Evolutionary conservation across 1,140 invertebrate species (phyloP).

Genomic region (Hormaphis cornu): DNA sequence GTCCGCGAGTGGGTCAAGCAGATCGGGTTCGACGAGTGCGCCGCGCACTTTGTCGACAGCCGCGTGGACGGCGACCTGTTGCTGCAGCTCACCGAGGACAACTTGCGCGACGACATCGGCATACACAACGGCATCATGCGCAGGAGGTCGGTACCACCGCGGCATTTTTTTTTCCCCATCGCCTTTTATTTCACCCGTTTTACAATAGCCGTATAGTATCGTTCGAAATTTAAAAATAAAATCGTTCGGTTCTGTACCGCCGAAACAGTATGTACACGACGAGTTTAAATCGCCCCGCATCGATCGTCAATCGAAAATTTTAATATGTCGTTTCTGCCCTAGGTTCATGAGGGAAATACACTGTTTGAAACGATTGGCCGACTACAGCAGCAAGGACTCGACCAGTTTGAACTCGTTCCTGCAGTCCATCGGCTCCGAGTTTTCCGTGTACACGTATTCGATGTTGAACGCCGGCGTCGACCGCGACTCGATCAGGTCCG

Average conservation of each 20-base stretch:
- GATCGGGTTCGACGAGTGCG: slow-evolving; percentile 83
- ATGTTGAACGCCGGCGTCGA: slow-evolving; percentile 94
- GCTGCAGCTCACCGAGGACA: slow-evolving; percentile 83
- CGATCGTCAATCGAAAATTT: no score
- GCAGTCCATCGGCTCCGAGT: slow-evolving; percentile 75
- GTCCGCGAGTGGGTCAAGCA: slow-evolving; percentile 96
- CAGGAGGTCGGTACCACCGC: slow-evolving; percentile 52
- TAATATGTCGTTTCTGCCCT: no score
- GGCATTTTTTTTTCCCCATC: background rate
- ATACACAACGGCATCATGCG: slow-evolving; percentile 87
- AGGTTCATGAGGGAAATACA: slow-evolving; percentile 90
- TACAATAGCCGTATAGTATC: no score
- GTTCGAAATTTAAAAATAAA: no score
- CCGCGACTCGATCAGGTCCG: slow-evolving; percentile 59
- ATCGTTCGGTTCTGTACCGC: no score
- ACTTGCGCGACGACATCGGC: slow-evolving; percentile 84
- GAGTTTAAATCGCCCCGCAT: no score
- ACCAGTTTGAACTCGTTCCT: slow-evolving; percentile 86
- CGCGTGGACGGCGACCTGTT: slow-evolving; percentile 96
- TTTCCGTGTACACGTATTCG: slow-evolving; percentile 92
- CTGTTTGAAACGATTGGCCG: slow-evolving; percentile 91
- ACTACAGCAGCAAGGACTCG: slow-evolving; percentile 90
- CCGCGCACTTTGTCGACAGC: slow-evolving; percentile 74
- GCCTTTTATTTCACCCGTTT: background rate
- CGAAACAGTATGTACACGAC: no score